Percentiles rank a stretch among this genome's conserved stretches.
phyloP scores from a whole-genome alignment of 2,888 invertebrate genomes.

The Trichogramma evanescens region DNA sequence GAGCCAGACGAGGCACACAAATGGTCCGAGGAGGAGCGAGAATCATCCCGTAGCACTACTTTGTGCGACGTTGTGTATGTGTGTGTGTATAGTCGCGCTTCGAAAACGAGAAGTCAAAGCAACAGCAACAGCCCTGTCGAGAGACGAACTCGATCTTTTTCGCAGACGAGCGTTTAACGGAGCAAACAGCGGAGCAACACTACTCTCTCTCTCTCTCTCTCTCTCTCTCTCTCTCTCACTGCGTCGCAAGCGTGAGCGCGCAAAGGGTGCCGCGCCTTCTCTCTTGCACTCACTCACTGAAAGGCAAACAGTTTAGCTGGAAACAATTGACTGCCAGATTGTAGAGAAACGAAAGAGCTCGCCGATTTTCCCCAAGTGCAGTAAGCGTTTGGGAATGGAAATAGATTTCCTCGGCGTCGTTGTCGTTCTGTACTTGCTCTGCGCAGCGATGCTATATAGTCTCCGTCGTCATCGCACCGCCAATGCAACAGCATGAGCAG shows the following conservation, averaged over 20 bases:
- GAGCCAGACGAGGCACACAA: constrained; percentile 11
- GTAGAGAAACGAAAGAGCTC: constrained; percentile 37
- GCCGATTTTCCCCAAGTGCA: too few relatives aligned
- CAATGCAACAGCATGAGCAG: too few relatives aligned
- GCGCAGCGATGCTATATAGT: too few relatives aligned
- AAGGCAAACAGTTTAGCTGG: constrained; percentile 49
- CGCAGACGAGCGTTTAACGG: constrained; percentile 35
- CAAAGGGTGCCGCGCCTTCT: constrained; percentile 40
- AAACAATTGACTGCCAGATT: constrained; percentile 49
- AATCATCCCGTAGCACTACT: neutral
- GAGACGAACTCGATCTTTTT: constrained; percentile 18
- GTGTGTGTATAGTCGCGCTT: too few relatives aligned
- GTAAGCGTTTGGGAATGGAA: too few relatives aligned
- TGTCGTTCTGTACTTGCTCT: too few relatives aligned
- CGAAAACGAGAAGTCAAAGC: too few relatives aligned
- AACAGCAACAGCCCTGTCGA: neutral
- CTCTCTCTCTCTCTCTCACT: too few relatives aligned
- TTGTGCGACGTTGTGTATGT: too few relatives aligned
- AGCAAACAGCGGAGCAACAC: constrained; percentile 32
- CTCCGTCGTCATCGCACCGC: too few relatives aligned
- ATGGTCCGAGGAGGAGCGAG: constrained; percentile 5
- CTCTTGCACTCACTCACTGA: constrained; percentile 28
- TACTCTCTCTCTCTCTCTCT: too few relatives aligned
- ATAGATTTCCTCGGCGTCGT: too few relatives aligned
- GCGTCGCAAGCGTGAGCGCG: constrained; percentile 28